Base-by-base conservation (phyloP, 2,797 vertebrate species). In the Hoplostethus atlanticus region DNA sequence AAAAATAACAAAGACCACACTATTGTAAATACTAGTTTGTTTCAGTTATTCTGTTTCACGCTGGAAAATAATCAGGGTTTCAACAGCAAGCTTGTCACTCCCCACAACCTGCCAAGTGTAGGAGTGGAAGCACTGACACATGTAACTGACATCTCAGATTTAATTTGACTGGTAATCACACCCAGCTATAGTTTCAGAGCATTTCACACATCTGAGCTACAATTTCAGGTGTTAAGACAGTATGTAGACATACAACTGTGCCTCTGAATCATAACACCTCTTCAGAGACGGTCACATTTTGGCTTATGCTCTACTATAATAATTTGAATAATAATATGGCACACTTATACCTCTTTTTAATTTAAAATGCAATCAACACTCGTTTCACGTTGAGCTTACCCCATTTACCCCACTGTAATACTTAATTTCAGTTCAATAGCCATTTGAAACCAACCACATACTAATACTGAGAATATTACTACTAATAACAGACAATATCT, bases 131-230 rank as follows among this genome's bases (percentile, higher is more conserved):
- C 86, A 87, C 50, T 92, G 92, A 92, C 92, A 92, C 86, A 71
- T 87, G 90, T 91, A 91, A 92, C 91, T 93, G 93, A 93, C 89
- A 90, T 92, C 89, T 93, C 91, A 89, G 91, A 91, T 94, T 94
- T 93, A 91, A 94, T 95, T 92, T 94, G 94, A 93, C 91, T 93
- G 89, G 87, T 93, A 92, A 94, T 95, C 93, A 94, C 94, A 94
- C 93, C 92, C 91, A 90, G 91, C 89, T 85, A 89, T 86, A 91
- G 92, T 92, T 92, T 91, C 90, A 92, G 89, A 94, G 91, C 89
- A 88, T 87, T 94, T 95, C 93, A 93, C 93, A 93, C 91, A 31
- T 93, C 90, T 52, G 76, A 82, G 84, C 87, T 87, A 87, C 90
- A 90, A 89, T 89, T 93, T 91, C 85, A 94, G 92, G 93, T 93